Base-by-base conservation (phyloP, 1,140 invertebrate species). In the Drosophila sp. region DNA sequence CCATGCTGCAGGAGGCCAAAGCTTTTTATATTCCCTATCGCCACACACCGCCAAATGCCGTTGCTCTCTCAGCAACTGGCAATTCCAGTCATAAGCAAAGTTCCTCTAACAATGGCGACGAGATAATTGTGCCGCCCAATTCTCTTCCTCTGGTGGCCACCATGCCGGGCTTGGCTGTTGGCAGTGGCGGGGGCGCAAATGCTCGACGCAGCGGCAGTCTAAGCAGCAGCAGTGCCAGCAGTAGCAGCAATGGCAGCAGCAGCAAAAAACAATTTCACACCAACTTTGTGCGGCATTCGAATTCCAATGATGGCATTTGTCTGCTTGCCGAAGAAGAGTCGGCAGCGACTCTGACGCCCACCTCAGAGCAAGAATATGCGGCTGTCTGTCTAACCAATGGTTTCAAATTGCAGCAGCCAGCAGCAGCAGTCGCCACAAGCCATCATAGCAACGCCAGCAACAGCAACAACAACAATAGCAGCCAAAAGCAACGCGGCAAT, bases 221-320 rank as follows among this genome's bases (percentile, higher is more conserved):
- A 60, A 91, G 90, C 70, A 91, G 84, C 70, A 81, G 87, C 67
- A 91, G 90, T 57, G 82, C 73, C 72, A 79, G 87, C 58, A 86
- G 78, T 62, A 79, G 71, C 74, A 91, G 75, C 71, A 83, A 77
- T 44, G 73, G 72, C 55, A 80, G 76, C 70, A 82, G 83, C 70
- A 82, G 78, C 60, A 91, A 84, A 27, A 87, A 89, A 41, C 87
- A 90, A 74, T 91, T 90, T 33, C 81, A 91, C 69, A 84, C 86
- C 6, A 91, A 91, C 71, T 91, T 90, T 55, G 66, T 85, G 25
- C 79, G 90, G 27, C 90, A 91, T 61, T 91, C 90, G 40, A 91
- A 91, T 62, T 91, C 90, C 66, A 91, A 89, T 50, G 90, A 91
- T 64, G 90, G 86, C n/a, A 91, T 91, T 55, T 91, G 90, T 60